A percentile compares a stretch with the other conserved stretches of the same genome.
Conservation (phyloP, 30 jellyfish, hydroid and myxozoan species). For the Chironex yamaguchii region DNA sequence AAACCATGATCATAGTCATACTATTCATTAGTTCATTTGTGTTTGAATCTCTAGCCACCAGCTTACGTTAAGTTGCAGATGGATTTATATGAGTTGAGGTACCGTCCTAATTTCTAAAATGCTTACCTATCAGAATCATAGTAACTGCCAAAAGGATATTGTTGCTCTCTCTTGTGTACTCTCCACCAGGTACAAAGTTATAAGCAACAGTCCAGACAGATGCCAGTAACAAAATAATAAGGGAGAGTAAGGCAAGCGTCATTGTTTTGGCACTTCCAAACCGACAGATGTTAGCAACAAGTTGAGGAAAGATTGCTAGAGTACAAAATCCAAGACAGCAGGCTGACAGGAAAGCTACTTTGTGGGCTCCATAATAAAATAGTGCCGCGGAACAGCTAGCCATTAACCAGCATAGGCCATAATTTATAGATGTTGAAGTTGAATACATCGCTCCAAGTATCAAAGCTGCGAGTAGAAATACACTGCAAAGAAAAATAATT, state of each 20-base stretch:
- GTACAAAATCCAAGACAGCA: constrained; percentile 45
- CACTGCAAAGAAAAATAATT: constrained; percentile 13
- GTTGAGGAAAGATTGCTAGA: constrained; percentile 49
- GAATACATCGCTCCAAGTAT: constrained; percentile 38
- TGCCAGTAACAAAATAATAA: constrained; percentile 46
- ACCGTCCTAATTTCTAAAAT: no score
- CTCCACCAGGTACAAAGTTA: constrained; percentile 79
- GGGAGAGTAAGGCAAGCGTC: constrained; percentile 31
- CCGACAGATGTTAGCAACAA: neutral
- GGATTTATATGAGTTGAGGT: no score
- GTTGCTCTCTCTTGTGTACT: constrained; percentile 63
- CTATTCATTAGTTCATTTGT: no score
- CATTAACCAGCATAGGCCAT: constrained; percentile 56
- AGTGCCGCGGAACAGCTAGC: constrained; percentile 45
- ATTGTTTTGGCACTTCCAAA: constrained; percentile 44
- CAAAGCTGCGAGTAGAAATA: constrained; percentile 25
- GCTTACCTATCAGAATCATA: constrained; percentile 51
- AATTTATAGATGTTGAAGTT: neutral
- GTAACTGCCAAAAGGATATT: constrained; percentile 20
- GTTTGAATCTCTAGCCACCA: no score
- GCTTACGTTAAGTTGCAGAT: no score
- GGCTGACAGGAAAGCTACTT: constrained; percentile 48
- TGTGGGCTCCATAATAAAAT: constrained; percentile 51
- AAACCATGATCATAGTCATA: no score
- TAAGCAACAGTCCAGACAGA: constrained; percentile 77